These are phyloP conservation scores for Heliconius charithonia DNA, from an alignment of 2,888 invertebrate genomes.

Conservation along the genomic window DNA sequence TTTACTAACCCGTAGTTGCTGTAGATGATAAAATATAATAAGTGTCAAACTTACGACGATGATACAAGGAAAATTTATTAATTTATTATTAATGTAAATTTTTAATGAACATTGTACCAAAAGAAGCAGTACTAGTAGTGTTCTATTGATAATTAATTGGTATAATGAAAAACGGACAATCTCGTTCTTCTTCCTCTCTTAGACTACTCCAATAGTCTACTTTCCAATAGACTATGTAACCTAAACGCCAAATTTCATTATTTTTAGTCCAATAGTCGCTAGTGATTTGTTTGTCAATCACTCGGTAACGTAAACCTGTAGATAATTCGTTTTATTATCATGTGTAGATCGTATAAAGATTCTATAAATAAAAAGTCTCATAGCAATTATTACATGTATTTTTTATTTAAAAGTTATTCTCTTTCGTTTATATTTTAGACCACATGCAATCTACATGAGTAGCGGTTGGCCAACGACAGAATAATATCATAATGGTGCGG, in stretches of 20 bases:
- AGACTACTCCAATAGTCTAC: not conserved
- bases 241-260: too few species aligned
- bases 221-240: not conserved
- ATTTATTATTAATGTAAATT: too few species aligned
- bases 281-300: too few species aligned
- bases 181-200: not conserved
- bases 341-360: too few species aligned
- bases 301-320: too few species aligned
- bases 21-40: too few species aligned
- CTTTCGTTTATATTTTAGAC: not conserved
- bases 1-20: not conserved
- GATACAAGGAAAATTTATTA: not conserved
- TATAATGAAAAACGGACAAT: not conserved
- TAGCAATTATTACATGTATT: not conserved
- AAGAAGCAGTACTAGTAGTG: not conserved
- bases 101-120: not conserved
- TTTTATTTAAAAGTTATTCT: not conserved
- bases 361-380: not conserved
- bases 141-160: not conserved
- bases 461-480: constrained; percentile 42
- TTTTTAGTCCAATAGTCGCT: too few species aligned
- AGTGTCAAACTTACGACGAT: not conserved
- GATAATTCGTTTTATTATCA: too few species aligned
- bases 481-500: constrained; percentile 45
- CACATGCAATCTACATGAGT: constrained; percentile 26